A percentile compares a stretch with the other conserved stretches of the same genome.
These are phyloP conservation scores for Conops quadrifasciatus DNA, from an alignment of 2,888 invertebrate species.

Conservation along the genomic window DNA sequence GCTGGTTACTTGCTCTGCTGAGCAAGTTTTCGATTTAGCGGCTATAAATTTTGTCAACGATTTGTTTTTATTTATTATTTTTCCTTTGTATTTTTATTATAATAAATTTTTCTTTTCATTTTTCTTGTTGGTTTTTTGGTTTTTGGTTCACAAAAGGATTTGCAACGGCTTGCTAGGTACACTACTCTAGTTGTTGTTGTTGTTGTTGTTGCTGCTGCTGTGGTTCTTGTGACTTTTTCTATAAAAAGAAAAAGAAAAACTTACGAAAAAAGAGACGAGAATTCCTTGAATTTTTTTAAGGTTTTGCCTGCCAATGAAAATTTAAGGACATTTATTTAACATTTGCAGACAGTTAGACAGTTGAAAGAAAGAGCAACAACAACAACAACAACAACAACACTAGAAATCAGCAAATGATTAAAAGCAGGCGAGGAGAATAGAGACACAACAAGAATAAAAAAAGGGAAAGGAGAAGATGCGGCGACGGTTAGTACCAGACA, in stretches of 20 bases:
- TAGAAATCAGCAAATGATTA: background rate
- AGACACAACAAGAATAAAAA: too few relatives aligned
- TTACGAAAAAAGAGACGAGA: background rate
- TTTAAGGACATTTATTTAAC: conserved; percentile 25
- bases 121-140: background rate
- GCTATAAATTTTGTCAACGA: conserved; percentile 50
- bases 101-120: conserved; percentile 3
- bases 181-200: background rate
- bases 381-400: conserved; percentile 1
- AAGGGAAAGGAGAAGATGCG: background rate
- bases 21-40: conserved; percentile 41
- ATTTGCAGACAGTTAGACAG: conserved; percentile 17
- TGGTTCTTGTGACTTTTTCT: background rate
- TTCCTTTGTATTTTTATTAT: background rate
- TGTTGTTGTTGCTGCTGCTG: background rate
- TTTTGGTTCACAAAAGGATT: background rate
- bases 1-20: background rate
- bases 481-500: too few relatives aligned
- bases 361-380: conserved; percentile 4
- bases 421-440: conserved; percentile 2
- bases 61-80: conserved; percentile 37
- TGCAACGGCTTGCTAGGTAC: too few relatives aligned
- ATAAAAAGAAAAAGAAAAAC: background rate
- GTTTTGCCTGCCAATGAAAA: conserved; percentile 15
- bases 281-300: conserved; percentile 20